These are phyloP conservation scores for Vireo altiloquus DNA, from an alignment of 2,113 vertebrate genomes.

Conservation along the genomic window DNA sequence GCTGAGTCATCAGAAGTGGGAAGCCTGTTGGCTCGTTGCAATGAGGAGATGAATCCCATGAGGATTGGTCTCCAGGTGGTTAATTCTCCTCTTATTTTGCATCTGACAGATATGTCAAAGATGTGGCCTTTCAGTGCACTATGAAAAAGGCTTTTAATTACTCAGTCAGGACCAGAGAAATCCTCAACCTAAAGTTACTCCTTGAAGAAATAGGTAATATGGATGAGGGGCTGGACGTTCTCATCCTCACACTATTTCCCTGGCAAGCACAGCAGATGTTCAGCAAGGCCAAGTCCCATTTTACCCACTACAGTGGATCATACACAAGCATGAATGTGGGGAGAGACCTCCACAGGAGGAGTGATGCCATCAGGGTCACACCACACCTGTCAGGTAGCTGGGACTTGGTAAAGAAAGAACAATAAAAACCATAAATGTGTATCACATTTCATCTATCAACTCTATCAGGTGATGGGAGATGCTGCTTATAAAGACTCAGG, in stretches of 20 bases:
- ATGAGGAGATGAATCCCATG: neutral
- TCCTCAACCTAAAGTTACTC: neutral
- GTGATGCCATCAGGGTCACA: neutral
- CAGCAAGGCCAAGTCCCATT: neutral
- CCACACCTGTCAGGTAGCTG: neutral
- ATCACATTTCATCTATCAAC: neutral
- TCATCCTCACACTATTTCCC: neutral
- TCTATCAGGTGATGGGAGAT: neutral
- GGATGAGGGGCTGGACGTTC: neutral
- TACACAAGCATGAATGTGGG: rapidly evolving
- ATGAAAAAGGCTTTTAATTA: neutral
- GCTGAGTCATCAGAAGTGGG: conserved; percentile 27
- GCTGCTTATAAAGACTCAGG: neutral
- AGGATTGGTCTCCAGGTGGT: neutral
- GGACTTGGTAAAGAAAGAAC: neutral
- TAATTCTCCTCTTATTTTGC: neutral
- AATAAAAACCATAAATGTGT: neutral
- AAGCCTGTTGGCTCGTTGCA: neutral
- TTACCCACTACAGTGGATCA: neutral
- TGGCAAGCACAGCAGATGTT: neutral
- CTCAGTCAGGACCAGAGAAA: neutral
- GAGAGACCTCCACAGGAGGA: neutral
- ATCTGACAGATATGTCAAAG: neutral
- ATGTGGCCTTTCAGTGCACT: neutral
- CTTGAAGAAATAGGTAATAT: neutral